Percentiles rank a stretch among this genome's conserved stretches.
Evolutionary conservation across 2,797 vertebrate genomes (phyloP).

Genomic region (Sebastes hopkinsi): DNA sequence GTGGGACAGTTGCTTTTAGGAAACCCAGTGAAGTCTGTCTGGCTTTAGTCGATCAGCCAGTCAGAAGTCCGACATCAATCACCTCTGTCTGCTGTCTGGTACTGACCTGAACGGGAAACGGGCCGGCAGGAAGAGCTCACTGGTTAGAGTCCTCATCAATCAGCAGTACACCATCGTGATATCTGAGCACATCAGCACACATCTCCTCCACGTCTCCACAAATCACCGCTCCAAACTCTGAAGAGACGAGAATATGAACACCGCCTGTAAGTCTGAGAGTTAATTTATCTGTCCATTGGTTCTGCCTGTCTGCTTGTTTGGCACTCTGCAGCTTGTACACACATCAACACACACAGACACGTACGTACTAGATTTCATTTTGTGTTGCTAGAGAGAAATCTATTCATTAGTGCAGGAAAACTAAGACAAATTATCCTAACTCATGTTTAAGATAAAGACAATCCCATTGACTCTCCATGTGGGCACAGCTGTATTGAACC

Average conservation of each 20-base stretch:
- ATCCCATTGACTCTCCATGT: not conserved
- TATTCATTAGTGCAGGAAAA: not conserved
- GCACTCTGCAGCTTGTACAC: not conserved
- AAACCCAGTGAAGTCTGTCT: not conserved
- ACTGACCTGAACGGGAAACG: constrained; percentile 31
- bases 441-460: not conserved
- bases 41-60: not conserved
- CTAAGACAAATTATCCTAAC: not conserved
- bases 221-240: not conserved
- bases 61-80: not conserved
- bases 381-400: not conserved
- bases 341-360: not conserved
- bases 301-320: constrained; percentile 1
- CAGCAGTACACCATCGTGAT: not conserved
- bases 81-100: constrained; percentile 12
- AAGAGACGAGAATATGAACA: not conserved
- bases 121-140: not conserved
- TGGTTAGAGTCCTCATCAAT: constrained; percentile 29
- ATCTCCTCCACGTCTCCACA: constrained; percentile 10
- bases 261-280: not conserved
- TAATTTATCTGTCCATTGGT: constrained; percentile 6
- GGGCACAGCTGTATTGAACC: not conserved
- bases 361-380: not conserved
- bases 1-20: not conserved
- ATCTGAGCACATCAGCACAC: not conserved